These are phyloP conservation scores for Pitangus sulphuratus DNA, from an alignment of 2,797 vertebrate species.

Conservation along the genomic window DNA sequence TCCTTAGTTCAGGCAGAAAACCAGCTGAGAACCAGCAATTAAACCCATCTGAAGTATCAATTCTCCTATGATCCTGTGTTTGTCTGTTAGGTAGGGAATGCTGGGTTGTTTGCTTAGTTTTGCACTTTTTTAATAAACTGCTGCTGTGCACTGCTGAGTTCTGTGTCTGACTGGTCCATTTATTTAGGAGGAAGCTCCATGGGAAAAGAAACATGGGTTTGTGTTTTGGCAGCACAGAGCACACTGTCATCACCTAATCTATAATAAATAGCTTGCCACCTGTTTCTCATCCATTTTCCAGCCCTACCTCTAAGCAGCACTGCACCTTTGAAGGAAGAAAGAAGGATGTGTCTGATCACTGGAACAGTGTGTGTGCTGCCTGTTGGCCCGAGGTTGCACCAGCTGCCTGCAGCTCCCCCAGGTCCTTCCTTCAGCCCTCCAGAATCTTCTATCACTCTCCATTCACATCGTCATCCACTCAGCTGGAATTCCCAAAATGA, in stretches of 20 bases:
- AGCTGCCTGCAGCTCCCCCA: background rate
- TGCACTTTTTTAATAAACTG: conserved; percentile 18
- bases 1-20: conserved; percentile 64
- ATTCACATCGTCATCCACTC: background rate
- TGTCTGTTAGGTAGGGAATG: conserved; percentile 27
- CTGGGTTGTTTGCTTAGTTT: conserved; percentile 37
- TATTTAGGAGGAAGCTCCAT: conserved; percentile 28
- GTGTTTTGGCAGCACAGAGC: conserved; percentile 44
- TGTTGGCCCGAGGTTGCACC: background rate
- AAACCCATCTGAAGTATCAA: conserved; percentile 63
- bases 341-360: background rate
- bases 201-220: conserved; percentile 18
- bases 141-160: conserved; percentile 28
- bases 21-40: conserved; percentile 71
- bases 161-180: conserved; percentile 23
- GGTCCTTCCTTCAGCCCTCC: background rate
- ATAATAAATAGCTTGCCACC: conserved; percentile 61
- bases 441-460: background rate
- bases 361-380: background rate
- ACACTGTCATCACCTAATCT: conserved; percentile 54
- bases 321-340: background rate
- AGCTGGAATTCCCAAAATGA: background rate
- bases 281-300: conserved; percentile 43
- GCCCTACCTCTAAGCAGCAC: background rate
- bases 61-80: conserved; percentile 54